phyloP scores from a whole-genome alignment of 2,888 invertebrate species.

The Tetragonula carbonaria region DNA sequence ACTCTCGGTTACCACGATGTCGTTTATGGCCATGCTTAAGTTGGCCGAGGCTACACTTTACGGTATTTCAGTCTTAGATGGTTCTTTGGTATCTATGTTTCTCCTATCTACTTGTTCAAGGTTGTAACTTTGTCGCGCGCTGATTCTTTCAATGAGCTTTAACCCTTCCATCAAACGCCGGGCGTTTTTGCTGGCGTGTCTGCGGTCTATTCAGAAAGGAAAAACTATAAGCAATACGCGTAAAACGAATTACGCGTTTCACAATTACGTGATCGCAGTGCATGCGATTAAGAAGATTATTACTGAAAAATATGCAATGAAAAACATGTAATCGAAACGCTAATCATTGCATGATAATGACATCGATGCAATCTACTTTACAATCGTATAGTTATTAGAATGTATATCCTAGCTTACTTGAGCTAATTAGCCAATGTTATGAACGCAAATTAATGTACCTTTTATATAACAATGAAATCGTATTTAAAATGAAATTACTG shows the following conservation, averaged over 20 bases:
- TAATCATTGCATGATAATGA: not conserved
- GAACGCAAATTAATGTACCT: not conserved
- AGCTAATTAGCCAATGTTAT: not conserved
- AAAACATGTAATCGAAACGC: no score
- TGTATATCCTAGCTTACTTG: no score
- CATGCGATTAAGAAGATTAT: not conserved
- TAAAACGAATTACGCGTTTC: slow-evolving; percentile 18
- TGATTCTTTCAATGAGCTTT: slow-evolving; percentile 51
- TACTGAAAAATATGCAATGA: no score
- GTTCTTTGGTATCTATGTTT: slow-evolving; percentile 74
- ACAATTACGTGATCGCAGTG: not conserved
- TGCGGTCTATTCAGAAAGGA: slow-evolving; percentile 6
- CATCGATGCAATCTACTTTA: not conserved
- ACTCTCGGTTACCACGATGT: slow-evolving; percentile 67
- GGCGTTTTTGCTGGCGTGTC: slow-evolving; percentile 28
- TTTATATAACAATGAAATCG: not conserved
- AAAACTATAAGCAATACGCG: slow-evolving; percentile 19
- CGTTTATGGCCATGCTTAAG: slow-evolving; percentile 81
- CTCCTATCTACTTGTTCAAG: slow-evolving; percentile 75
- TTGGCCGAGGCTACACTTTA: slow-evolving; percentile 83
- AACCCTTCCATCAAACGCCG: slow-evolving; percentile 25
- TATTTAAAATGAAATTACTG: not conserved
- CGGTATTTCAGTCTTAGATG: slow-evolving; percentile 79
- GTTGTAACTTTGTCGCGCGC: slow-evolving; percentile 67
- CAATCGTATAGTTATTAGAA: not conserved